phyloP scores from a whole-genome alignment of 2,888 invertebrate genomes.

The Drosophila infuscata region DNA sequence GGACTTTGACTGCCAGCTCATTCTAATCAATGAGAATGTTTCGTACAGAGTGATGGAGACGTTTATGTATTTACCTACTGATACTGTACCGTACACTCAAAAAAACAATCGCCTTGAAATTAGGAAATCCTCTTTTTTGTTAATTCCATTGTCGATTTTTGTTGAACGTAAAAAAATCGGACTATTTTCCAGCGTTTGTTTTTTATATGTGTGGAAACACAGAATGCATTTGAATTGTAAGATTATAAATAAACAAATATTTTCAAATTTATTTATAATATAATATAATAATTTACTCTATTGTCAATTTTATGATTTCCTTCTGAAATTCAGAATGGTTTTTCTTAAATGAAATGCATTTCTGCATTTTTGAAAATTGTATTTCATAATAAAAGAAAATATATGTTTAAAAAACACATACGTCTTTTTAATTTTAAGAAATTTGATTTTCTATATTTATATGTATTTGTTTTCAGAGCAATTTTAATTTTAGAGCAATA shows the following conservation, averaged over 20 bases:
- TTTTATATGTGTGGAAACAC: background rate
- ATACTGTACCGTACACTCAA: background rate
- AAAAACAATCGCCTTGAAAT: background rate
- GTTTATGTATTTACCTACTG: background rate
- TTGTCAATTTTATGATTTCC: background rate
- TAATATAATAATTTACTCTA: too few species aligned
- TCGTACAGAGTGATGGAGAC: background rate
- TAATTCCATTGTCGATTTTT: background rate
- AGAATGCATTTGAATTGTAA: background rate
- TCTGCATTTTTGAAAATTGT: background rate
- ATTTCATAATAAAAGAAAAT: background rate
- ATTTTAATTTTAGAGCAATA: background rate
- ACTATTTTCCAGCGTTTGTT: background rate
- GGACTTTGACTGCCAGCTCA: slow-evolving; percentile 73
- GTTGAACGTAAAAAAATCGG: background rate
- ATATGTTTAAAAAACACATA: background rate
- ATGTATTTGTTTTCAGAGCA: too few species aligned
- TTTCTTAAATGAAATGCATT: background rate
- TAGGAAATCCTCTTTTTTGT: background rate
- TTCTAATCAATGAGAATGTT: slow-evolving; percentile 3
- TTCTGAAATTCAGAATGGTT: background rate
- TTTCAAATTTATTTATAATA: background rate
- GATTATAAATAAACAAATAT: background rate
- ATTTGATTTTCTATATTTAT: background rate
- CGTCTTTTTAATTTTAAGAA: background rate